Conservation (phyloP, 2,888 invertebrate species). For the Synergus japonicus region DNA sequence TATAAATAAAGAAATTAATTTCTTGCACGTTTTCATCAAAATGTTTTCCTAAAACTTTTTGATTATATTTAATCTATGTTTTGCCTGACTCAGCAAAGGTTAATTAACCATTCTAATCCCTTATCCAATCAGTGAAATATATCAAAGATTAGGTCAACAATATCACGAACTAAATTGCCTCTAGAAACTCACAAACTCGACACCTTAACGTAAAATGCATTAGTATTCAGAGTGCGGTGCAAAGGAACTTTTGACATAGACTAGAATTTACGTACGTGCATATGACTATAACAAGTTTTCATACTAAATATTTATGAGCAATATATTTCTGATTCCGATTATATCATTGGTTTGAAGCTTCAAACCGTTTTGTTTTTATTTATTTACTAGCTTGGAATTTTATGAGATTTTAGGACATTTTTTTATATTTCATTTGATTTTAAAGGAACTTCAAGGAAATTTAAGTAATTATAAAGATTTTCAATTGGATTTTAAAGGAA, state of each 20-base stretch:
- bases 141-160: background rate
- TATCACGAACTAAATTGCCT: background rate
- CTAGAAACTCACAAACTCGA: background rate
- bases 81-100: background rate
- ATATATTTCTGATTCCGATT: background rate
- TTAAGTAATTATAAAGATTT: too few relatives aligned
- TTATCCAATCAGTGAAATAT: background rate
- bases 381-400: too few relatives aligned
- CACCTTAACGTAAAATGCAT: background rate
- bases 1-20: too few relatives aligned
- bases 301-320: conserved; percentile 5
- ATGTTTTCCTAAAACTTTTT: too few relatives aligned
- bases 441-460: too few relatives aligned
- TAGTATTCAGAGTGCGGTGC: background rate
- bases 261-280: background rate
- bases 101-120: background rate
- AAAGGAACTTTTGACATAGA: background rate
- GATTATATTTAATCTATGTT: too few relatives aligned
- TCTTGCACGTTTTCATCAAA: too few relatives aligned
- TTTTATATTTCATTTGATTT: too few relatives aligned
- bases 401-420: too few relatives aligned
- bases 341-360: too few relatives aligned
- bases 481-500: too few relatives aligned
- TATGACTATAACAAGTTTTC: background rate
- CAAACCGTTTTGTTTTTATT: too few relatives aligned